Percentiles rank a stretch among this genome's conserved stretches.
These are phyloP conservation scores for Epiblema foenella DNA, from an alignment of 2,888 invertebrate genomes.

Conservation along the genomic window DNA sequence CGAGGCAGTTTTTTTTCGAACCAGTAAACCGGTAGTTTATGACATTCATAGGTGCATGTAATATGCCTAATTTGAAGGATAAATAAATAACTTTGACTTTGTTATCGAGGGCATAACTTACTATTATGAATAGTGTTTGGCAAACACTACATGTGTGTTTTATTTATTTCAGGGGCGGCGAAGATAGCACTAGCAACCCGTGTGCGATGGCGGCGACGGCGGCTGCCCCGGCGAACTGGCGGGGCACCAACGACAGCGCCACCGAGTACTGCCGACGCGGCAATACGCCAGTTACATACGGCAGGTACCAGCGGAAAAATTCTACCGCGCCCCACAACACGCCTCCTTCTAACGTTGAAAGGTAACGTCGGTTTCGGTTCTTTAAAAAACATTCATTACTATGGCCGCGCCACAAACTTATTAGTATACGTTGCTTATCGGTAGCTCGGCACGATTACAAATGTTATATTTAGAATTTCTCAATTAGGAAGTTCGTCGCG, in stretches of 20 bases:
- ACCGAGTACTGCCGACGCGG: constrained; percentile 80
- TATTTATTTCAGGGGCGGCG: constrained; percentile 67
- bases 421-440: constrained; percentile 19
- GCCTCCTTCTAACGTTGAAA: constrained; percentile 78
- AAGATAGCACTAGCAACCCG: constrained; percentile 75
- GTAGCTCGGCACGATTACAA: constrained; percentile 17
- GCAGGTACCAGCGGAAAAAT: constrained; percentile 86
- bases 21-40: too few relatives aligned
- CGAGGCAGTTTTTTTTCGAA: too few relatives aligned
- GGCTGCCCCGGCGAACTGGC: constrained; percentile 79
- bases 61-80: too few relatives aligned
- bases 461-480: constrained; percentile 3
- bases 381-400: constrained; percentile 34
- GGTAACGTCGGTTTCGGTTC: constrained; percentile 61
- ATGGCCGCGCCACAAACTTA: constrained; percentile 2
- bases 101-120: too few relatives aligned
- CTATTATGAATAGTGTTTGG: too few relatives aligned
- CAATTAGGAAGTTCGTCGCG: background rate
- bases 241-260: constrained; percentile 81
- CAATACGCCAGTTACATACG: constrained; percentile 81
- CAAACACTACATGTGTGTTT: background rate
- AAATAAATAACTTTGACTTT: too few relatives aligned
- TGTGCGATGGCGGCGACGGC: constrained; percentile 79
- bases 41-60: too few relatives aligned
- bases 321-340: constrained; percentile 76